These are phyloP conservation scores for Dorcus hopei DNA, from an alignment of 2,888 invertebrate species.

Conservation along the genomic window DNA sequence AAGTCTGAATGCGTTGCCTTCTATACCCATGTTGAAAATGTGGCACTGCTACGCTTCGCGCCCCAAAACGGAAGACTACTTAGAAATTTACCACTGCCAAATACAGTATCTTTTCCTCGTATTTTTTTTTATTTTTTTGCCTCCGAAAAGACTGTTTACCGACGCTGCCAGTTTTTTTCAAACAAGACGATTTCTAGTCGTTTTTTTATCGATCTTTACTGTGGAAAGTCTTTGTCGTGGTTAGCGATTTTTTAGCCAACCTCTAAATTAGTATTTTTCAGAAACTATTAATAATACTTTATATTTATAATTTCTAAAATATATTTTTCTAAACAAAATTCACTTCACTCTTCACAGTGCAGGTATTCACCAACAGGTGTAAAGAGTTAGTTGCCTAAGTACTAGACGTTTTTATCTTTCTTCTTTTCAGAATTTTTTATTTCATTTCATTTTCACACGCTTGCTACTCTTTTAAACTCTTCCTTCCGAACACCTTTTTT, in stretches of 20 bases:
- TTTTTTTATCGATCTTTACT: not conserved
- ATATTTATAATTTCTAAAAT: too few relatives aligned
- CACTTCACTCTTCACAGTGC: too few relatives aligned
- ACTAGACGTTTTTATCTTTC: too few relatives aligned
- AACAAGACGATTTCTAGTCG: not conserved
- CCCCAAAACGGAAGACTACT: constrained; percentile 17
- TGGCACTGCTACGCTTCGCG: constrained; percentile 28
- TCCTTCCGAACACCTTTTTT: not conserved
- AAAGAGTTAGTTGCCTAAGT: too few relatives aligned
- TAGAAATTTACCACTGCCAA: constrained; percentile 25
- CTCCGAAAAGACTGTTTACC: constrained; percentile 2
- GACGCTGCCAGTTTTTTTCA: constrained; percentile 2
- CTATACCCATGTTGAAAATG: constrained; percentile 36
- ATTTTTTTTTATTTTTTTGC: constrained; percentile 6
- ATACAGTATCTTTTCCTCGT: not conserved
- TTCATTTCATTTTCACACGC: too few relatives aligned
- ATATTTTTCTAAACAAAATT: too few relatives aligned
- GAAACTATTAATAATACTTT: too few relatives aligned
- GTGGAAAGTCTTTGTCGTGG: not conserved
- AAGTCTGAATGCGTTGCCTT: constrained; percentile 54
- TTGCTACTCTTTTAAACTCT: not conserved
- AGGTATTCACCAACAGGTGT: too few relatives aligned
- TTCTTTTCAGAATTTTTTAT: too few relatives aligned
- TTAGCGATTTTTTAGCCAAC: not conserved
- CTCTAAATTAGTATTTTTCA: too few relatives aligned